Base-by-base conservation (phyloP, 2,113 vertebrate genomes). In the Peromyscus maniculatus region DNA sequence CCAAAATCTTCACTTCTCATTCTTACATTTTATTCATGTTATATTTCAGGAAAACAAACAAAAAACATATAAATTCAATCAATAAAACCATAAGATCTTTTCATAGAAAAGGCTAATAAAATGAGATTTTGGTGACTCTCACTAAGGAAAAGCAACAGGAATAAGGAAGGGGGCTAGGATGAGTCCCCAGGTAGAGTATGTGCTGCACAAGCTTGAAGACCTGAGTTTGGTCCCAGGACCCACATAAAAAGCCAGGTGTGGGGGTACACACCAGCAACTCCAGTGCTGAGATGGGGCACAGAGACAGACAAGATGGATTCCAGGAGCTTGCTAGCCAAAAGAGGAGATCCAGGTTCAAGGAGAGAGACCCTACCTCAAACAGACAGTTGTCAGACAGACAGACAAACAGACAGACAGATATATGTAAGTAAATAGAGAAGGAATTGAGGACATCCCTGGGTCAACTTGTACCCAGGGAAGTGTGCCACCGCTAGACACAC, bases 91-190 rank as follows among this genome's bases (percentile, higher is more conserved):
- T 24, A 84, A 77, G 9, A 4, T 55, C 67, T 86, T 74, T 72
- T 55, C 6, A 49, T 62, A 77, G 93, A 77, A 15, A 80, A 59
- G 28, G 74, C 12, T 46, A 90, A 77, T 86, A 77, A 46, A 39
- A 91, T 46, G 90, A 80, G 8, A 96, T n/a, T 52, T 55, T 91
- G 57, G 84, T 62, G 87, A 94, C 7, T n/a, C 66, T 91, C 49
- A 93, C 46, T 77, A 62, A 93, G 62, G 71, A 91, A 93, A 91
- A 75, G 15, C 78, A 11, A 39, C 22, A 72, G 59, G 46, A 59
- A 5, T 36, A 11, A 80, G 33, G 24, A 10, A 80, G 17, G 16
- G n/a, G 49, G 49, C 28, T 43, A 43, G n/a, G 72, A 52, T 52
- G 52, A 52, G 52, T 52, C 52, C 9, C 8, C 52, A 52, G 52